Base-by-base conservation (phyloP, 2,888 invertebrate genomes). In the Myopa tessellatipennis region DNA sequence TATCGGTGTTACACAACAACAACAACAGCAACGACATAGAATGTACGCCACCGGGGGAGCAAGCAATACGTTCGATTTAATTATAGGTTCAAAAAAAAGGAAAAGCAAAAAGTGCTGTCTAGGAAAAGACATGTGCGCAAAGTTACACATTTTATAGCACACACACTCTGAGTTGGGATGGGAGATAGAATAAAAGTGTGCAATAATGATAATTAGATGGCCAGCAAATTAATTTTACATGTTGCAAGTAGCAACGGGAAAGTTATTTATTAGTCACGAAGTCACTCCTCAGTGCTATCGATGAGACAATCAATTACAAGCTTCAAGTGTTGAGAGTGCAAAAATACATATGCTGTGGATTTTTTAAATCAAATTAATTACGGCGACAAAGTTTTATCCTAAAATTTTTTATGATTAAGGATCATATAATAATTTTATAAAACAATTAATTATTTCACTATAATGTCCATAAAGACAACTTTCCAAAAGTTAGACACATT, bases 61-160 rank as follows among this genome's bases (percentile, higher is more conserved):
- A 67, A 58, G 67, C 68, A 74, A 74, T 65, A 58, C 58, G 68
- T 74, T 74, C 74, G 58, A 74, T 74, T 74, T 74, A 74, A 74
- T 74, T 74, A 74, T 74, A 74, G 74, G 74, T 68, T 68, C 26
- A 45, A 50, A 34, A 38, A 50, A 45, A 10, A 69, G 8, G 26
- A 45, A 14, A 2, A 67, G 52, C 52, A 63, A 74, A n/a, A 38
- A 68, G 10, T 8, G 45, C 16, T 38, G 34, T 16, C 40, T 36
- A 55, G 45, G 58, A 67, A 68, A 63, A 40, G 52, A 74, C 50
- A 65, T 74, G 74, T 61, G 74, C 63, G 45, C 74, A 74, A 52
- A 73, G 26, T 65, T 50, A 74, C 74, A 74, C 74, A 65, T 18
- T 73, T 45, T 40, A 45, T 50, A 38, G 55, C 55, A 16, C 52